Base-by-base conservation (phyloP, 2,888 invertebrate genomes). In the Argyra leucocephala region DNA sequence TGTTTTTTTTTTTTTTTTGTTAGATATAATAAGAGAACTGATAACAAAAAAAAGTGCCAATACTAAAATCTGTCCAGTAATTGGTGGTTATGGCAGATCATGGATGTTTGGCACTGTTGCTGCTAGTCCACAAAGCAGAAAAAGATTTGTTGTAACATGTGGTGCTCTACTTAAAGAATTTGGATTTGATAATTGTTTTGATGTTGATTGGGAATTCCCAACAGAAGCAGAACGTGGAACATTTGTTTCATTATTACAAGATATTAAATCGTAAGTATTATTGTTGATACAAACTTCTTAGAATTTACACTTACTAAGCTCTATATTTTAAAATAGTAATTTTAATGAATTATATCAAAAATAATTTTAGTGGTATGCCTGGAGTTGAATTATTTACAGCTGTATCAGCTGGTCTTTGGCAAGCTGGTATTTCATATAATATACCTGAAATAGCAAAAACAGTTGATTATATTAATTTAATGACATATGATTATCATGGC, bases 161-260 rank as follows among this genome's bases (percentile, higher is more conserved):
- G 70, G 90, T 1, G 84, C 88, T 71, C 91, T 91, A 74, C 83
- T 92, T 65, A 84, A 87, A 67, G 84, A 86, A 68, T 84, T 89
- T 71, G 85, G 85, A 66, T 93, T 94, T 73, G 91, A 93, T 73
- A 93, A 93, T 18, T 37, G 37, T 15, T 80, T 94, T 57, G 92
- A 94, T 77, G 82, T 93, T 21, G 92, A 93, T 75, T 94, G 93
- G 93, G 92, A 93, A 74, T 93, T 91, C 76, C 93, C 93, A 0
- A 88, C 86, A 71, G 10, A 5, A 10, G 12, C 5, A 9, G 37
- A 37, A 37, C 6, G 15, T 10, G 37, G 12, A 9, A 12, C 37
- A 37, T 37, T 37, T 12, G 12, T 37, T 37, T 12, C 6, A 37
- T 37, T 37, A 37, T 37, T 37, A 15, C 10, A 37, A 37, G 37